These are phyloP conservation scores for Drosophila setifemur DNA, from an alignment of 1,140 invertebrate genomes.

Conservation along the genomic window DNA sequence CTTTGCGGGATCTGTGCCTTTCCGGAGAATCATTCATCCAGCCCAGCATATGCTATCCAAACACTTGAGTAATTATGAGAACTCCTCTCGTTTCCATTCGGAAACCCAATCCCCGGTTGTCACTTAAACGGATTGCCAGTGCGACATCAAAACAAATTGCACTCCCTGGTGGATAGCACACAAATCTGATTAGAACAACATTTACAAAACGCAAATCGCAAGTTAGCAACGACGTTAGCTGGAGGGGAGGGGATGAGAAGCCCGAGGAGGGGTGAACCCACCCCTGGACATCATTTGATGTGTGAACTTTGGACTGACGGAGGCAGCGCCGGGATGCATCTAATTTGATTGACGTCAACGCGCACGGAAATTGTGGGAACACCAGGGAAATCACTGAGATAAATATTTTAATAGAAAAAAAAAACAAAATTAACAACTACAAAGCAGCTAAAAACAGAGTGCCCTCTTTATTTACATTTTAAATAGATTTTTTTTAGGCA, in stretches of 20 bases:
- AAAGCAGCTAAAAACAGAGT: no score
- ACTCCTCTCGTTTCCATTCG: conserved; percentile 2
- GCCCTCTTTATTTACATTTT: no score
- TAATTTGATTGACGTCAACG: conserved; percentile 77
- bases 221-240: conserved; percentile 52
- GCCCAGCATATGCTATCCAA: conserved; percentile 27
- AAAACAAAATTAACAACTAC: no score
- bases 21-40: not conserved
- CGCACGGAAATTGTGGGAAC: conserved; percentile 61
- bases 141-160: conserved; percentile 76
- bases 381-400: not conserved
- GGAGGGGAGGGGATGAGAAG: not conserved
- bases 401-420: not conserved
- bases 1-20: not conserved
- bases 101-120: conserved; percentile 15
- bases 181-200: conserved; percentile 78
- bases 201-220: conserved; percentile 78
- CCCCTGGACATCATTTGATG: conserved; percentile 58
- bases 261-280: conserved; percentile 19
- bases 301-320: conserved; percentile 62
- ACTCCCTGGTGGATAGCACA: conserved; percentile 59
- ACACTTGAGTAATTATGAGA: conserved; percentile 51
- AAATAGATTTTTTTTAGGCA: no score
- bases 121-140: conserved; percentile 64
- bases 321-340: conserved; percentile 8